Evolutionary conservation across 2,888 invertebrate species (phyloP).

Genomic region (Baronia brevicornis): DNA sequence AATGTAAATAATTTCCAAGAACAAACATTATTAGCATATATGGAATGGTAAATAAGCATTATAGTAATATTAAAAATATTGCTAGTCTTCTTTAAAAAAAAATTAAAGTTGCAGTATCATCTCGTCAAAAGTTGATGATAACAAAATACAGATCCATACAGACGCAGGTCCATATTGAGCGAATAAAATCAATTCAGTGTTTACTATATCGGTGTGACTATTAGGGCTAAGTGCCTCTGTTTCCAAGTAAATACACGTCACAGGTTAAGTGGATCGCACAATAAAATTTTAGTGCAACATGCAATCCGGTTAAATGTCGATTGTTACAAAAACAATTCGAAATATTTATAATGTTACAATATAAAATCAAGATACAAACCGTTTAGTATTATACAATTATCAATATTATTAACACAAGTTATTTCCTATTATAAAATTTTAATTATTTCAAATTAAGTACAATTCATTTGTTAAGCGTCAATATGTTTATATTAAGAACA

Average conservation of each 20-base stretch:
- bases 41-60: no score
- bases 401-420: no score
- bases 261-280: slow-evolving; percentile 48
- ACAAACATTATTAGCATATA: no score
- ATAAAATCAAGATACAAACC: no score
- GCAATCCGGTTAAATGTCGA: slow-evolving; percentile 20
- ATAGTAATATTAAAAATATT: no score
- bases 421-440: no score
- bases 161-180: slow-evolving; percentile 11
- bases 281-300: slow-evolving; percentile 55
- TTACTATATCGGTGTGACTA: slow-evolving; percentile 48
- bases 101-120: neutral
- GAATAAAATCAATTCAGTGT: slow-evolving; percentile 50
- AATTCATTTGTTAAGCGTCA: no score
- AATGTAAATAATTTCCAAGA: no score
- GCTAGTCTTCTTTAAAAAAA: no score
- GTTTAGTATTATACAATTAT: no score
- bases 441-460: no score
- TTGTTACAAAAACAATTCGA: slow-evolving; percentile 31
- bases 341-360: slow-evolving; percentile 10
- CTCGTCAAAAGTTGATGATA: neutral
- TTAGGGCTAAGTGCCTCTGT: slow-evolving; percentile 49
- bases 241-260: slow-evolving; percentile 36
- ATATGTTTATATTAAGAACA: no score
- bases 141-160: neutral